Evolutionary conservation across 2,113 vertebrate species (phyloP).

Genomic region (Oncorhynchus tshawytscha): DNA sequence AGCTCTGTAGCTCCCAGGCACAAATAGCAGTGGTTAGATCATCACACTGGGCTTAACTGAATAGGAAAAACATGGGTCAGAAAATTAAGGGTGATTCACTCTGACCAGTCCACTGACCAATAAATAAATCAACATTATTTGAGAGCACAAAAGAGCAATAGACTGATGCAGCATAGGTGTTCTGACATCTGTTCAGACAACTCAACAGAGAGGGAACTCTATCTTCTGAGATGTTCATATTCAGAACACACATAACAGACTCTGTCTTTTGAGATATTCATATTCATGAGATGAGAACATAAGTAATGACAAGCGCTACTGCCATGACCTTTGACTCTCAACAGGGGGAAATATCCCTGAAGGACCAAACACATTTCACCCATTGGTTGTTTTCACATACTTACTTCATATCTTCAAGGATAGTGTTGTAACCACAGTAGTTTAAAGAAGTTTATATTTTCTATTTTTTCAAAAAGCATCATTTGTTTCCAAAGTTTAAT

Average conservation of each 20-base stretch:
- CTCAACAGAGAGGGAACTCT: conserved; percentile 24
- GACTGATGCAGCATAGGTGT: conserved; percentile 69
- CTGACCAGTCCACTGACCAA: background rate
- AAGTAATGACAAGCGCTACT: background rate
- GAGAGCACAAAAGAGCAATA: conserved; percentile 67
- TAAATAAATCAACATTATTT: conserved; percentile 50
- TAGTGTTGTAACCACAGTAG: background rate
- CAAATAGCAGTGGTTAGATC: background rate
- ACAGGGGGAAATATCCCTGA: background rate
- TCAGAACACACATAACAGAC: conserved; percentile 4
- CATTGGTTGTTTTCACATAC: background rate
- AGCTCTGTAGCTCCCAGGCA: background rate
- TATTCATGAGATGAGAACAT: conserved; percentile 26
- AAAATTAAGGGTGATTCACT: background rate
- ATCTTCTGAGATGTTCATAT: conserved; percentile 37
- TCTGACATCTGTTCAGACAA: conserved; percentile 65
- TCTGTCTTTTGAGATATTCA: conserved; percentile 36
- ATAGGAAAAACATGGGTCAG: background rate
- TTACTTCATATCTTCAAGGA: background rate
- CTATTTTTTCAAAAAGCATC: background rate
- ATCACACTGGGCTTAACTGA: background rate
- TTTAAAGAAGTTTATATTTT: background rate
- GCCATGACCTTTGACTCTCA: background rate
- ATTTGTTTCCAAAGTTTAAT: background rate
- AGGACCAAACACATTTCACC: background rate